phyloP scores from a whole-genome alignment of 1,140 invertebrate species.

The Macrobrachium nipponense region DNA sequence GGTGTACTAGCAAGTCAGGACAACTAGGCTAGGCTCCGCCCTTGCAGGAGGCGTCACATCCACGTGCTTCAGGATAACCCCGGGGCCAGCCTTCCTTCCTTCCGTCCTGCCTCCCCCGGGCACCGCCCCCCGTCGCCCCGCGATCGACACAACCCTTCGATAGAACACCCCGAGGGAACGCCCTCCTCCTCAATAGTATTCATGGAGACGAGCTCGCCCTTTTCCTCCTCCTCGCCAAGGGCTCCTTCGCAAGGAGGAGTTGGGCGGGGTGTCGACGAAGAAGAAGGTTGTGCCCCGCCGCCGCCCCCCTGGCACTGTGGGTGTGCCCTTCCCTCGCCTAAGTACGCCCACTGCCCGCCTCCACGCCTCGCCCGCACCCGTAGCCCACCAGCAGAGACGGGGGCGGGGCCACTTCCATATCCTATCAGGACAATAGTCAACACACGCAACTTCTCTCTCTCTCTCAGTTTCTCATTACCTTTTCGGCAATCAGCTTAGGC shows the following conservation, averaged over 20 bases:
- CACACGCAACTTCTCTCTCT: too few relatives aligned
- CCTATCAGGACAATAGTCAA: too few relatives aligned
- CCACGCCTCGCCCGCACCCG: conserved; percentile 24
- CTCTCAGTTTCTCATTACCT: too few relatives aligned
- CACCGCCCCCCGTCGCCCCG: conserved; percentile 19
- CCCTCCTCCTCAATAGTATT: too few relatives aligned
- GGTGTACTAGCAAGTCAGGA: neutral
- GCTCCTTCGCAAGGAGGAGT: too few relatives aligned
- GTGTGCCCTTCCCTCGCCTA: neutral
- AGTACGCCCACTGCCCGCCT: conserved; percentile 52
- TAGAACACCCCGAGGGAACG: too few relatives aligned
- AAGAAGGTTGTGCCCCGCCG: neutral
- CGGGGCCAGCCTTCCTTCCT: conserved; percentile 38
- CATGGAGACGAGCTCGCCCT: too few relatives aligned
- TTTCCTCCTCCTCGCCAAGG: too few relatives aligned
- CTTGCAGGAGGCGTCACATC: conserved; percentile 59
- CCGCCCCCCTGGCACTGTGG: conserved; percentile 1
- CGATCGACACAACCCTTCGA: too few relatives aligned
- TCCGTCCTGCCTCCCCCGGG: neutral
- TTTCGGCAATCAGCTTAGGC: too few relatives aligned
- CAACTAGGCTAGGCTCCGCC: conserved; percentile 49
- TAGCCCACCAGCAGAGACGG: conserved; percentile 20
- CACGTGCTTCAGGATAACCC: conserved; percentile 52
- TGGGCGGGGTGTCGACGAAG: too few relatives aligned
- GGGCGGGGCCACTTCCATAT: neutral